A percentile compares a stretch with the other conserved stretches of the same genome.
Evolutionary conservation across 2,888 invertebrate genomes (phyloP).

Genomic region (Xestia c-nigrum): DNA sequence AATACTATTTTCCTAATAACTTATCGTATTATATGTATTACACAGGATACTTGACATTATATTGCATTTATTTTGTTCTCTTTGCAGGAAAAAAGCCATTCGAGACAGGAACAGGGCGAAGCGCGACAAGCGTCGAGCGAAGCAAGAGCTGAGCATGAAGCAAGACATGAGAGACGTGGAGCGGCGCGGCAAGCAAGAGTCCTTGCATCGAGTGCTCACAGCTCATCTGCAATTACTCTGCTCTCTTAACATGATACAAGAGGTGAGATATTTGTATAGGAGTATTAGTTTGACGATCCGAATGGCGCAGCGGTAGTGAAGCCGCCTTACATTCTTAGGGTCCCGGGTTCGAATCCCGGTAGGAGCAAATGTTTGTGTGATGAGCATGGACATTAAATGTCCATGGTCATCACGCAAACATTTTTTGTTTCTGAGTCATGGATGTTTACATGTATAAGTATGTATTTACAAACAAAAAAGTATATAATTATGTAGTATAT

Average conservation of each 20-base stretch:
- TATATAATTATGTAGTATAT: too few relatives aligned
- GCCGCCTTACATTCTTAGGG: too few relatives aligned
- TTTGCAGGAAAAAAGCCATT: conserved; percentile 77
- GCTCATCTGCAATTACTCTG: conserved; percentile 93
- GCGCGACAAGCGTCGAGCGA: conserved; percentile 80
- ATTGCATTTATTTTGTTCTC: too few relatives aligned
- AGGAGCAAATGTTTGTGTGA: too few relatives aligned
- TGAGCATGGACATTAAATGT: too few relatives aligned
- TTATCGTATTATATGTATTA: not conserved
- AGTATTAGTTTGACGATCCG: too few relatives aligned
- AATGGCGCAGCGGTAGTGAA: too few relatives aligned
- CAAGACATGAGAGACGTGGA: conserved; percentile 82
- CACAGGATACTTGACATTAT: not conserved
- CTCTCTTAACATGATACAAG: conserved; percentile 88
- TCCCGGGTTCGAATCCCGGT: too few relatives aligned
- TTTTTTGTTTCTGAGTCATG: too few relatives aligned
- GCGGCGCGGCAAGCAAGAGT: conserved; percentile 86
- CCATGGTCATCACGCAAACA: too few relatives aligned
- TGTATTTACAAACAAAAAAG: too few relatives aligned
- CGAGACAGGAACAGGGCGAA: conserved; percentile 80
- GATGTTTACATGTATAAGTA: too few relatives aligned
- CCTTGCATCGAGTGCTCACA: conserved; percentile 90
- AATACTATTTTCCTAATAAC: not conserved
- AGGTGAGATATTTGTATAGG: conserved; percentile 71
- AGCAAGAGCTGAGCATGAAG: conserved; percentile 84